Conservation (phyloP, 2,888 invertebrate species). For the Pterostichus niger region DNA sequence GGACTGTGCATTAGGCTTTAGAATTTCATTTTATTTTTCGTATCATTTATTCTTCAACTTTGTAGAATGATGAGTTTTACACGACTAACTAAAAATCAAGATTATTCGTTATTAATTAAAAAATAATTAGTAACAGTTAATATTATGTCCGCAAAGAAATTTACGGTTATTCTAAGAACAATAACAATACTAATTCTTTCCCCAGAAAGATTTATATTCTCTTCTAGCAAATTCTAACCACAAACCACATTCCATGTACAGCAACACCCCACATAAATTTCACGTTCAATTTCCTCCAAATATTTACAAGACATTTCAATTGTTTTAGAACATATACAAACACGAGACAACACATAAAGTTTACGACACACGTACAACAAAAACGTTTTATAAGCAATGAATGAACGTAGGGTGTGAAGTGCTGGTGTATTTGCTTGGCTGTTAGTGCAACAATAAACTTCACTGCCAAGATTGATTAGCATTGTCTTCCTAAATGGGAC, state of each 20-base stretch:
- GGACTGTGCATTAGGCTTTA: too few relatives aligned
- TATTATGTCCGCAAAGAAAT: slow-evolving; percentile 8
- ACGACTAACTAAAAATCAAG: not conserved
- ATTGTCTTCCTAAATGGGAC: slow-evolving; percentile 64
- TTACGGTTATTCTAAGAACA: not conserved
- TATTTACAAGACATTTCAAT: slow-evolving; percentile 47
- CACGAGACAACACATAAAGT: slow-evolving; percentile 30
- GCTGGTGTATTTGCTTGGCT: slow-evolving; percentile 44
- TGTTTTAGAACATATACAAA: slow-evolving; percentile 40
- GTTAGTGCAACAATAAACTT: slow-evolving; percentile 58
- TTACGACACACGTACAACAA: slow-evolving; percentile 51
- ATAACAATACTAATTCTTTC: not conserved
- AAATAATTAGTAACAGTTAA: not conserved
- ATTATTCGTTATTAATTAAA: not conserved
- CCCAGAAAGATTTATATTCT: not conserved
- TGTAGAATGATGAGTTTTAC: too few relatives aligned
- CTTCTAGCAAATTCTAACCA: slow-evolving; percentile 4
- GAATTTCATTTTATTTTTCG: too few relatives aligned
- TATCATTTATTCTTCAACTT: too few relatives aligned
- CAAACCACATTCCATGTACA: slow-evolving; percentile 2
- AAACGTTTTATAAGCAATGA: slow-evolving; percentile 55
- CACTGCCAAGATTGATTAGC: slow-evolving; percentile 60
- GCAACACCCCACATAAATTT: slow-evolving; percentile 28
- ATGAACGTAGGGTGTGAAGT: slow-evolving; percentile 53
- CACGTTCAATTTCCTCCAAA: slow-evolving; percentile 45